Evolutionary conservation across 2,888 invertebrate genomes (phyloP).

Genomic region (Bombylius discolor): DNA sequence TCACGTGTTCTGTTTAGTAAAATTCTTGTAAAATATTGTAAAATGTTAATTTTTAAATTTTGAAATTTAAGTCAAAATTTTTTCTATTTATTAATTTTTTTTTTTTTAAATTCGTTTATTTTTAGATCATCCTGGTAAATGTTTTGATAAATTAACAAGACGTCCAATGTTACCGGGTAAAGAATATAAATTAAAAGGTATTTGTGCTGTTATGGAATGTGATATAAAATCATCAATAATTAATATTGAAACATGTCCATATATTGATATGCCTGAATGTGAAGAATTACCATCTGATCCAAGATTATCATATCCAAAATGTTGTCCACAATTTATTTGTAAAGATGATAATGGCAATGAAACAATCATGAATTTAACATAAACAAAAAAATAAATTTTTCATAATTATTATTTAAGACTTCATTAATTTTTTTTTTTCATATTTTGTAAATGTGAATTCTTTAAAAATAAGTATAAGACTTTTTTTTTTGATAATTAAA

Average conservation of each 20-base stretch:
- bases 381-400: background rate
- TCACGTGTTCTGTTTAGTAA: too few species aligned
- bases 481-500: too few species aligned
- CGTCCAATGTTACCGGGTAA: conserved; percentile 31
- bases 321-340: conserved; percentile 33
- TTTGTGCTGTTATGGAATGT: conserved; percentile 33
- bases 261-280: conserved; percentile 32
- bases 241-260: conserved; percentile 34
- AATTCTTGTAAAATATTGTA: too few species aligned
- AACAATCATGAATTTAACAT: too few species aligned
- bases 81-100: background rate
- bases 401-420: too few species aligned
- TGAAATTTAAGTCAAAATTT: background rate
- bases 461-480: too few species aligned
- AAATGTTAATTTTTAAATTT: background rate
- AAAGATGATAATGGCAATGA: conserved; percentile 33
- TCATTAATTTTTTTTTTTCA: too few species aligned
- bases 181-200: conserved; percentile 35
- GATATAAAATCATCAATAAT: conserved; percentile 27
- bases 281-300: conserved; percentile 31
- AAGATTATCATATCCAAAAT: conserved; percentile 32
- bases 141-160: conserved; percentile 32
- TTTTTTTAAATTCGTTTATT: conserved; percentile 8
- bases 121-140: conserved; percentile 33
- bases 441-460: too few species aligned